Conservation (phyloP, 1,140 invertebrate species). For the Bombus ignitus region DNA sequence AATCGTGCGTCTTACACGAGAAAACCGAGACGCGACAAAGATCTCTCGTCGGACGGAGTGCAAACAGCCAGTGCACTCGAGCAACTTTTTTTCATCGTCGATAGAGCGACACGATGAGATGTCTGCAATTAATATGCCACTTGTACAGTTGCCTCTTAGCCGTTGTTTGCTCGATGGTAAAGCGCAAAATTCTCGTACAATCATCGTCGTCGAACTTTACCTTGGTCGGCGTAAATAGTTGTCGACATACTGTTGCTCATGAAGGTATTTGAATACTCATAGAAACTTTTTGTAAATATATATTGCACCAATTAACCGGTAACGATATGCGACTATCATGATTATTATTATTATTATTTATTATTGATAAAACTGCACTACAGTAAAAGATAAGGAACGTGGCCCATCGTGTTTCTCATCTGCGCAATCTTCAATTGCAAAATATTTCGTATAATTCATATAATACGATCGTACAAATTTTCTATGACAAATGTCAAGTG, state of each 20-base stretch:
- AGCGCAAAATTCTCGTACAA: not conserved
- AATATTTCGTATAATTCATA: too few species aligned
- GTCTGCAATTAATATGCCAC: slow-evolving; percentile 60
- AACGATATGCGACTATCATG: too few species aligned
- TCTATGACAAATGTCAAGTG: not conserved
- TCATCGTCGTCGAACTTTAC: slow-evolving; percentile 10
- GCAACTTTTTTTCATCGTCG: slow-evolving; percentile 16
- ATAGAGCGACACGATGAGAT: slow-evolving; percentile 34
- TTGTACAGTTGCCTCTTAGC: slow-evolving; percentile 40
- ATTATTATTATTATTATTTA: too few species aligned
- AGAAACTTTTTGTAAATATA: too few species aligned
- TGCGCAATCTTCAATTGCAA: too few species aligned
- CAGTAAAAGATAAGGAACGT: too few species aligned
- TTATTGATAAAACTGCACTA: too few species aligned
- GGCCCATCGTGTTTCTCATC: too few species aligned
- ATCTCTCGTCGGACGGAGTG: not conserved
- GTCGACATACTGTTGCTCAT: too few species aligned
- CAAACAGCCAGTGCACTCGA: slow-evolving; percentile 54
- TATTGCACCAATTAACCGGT: too few species aligned
- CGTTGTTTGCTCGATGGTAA: slow-evolving; percentile 40
- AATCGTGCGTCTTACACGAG: not conserved
- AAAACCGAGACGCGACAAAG: not conserved
- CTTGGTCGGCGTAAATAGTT: slow-evolving; percentile 18
- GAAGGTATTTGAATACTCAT: too few species aligned
- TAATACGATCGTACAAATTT: too few species aligned